Conservation (phyloP, 2,888 invertebrate species). For the Diaprepes abbreviatus region DNA sequence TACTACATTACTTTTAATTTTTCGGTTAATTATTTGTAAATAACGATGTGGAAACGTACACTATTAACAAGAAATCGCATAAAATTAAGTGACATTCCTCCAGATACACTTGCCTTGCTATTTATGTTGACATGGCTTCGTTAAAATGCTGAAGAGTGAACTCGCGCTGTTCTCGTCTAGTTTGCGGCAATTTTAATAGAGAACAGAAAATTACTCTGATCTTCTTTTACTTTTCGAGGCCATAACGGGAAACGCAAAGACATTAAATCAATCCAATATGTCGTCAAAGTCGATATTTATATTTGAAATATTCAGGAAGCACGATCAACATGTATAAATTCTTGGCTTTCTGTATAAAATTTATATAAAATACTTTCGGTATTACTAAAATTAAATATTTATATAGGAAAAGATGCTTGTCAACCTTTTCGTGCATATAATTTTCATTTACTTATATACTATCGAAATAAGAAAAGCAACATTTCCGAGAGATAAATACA, state of each 20-base stretch:
- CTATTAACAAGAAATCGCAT: conserved; percentile 7
- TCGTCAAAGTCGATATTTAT: conserved; percentile 36
- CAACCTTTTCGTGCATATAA: too few relatives aligned
- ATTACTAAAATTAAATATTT: too few relatives aligned
- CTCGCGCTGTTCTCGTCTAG: conserved; percentile 30
- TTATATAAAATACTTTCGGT: too few relatives aligned
- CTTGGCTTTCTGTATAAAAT: neutral
- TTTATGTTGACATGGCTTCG: conserved; percentile 19
- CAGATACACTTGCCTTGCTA: conserved; percentile 6
- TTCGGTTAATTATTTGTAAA: too few relatives aligned
- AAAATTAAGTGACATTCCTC: conserved; percentile 32
- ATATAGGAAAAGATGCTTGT: too few relatives aligned
- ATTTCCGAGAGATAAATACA: too few relatives aligned
- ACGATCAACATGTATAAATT: neutral
- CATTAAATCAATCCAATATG: conserved; percentile 39
- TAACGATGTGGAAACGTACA: too few relatives aligned
- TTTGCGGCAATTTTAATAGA: conserved; percentile 44
- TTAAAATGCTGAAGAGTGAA: conserved; percentile 39
- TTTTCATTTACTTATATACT: too few relatives aligned
- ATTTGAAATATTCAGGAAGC: conserved; percentile 38
- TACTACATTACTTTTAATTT: too few relatives aligned
- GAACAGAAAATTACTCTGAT: conserved; percentile 33
- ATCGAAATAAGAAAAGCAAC: too few relatives aligned
- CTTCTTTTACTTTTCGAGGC: conserved; percentile 31
- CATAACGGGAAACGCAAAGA: conserved; percentile 37